Evolutionary conservation across 2,113 vertebrate genomes (phyloP), one percentile per base, ranked within the genome.

Genomic region (Octodon degus): DNA sequence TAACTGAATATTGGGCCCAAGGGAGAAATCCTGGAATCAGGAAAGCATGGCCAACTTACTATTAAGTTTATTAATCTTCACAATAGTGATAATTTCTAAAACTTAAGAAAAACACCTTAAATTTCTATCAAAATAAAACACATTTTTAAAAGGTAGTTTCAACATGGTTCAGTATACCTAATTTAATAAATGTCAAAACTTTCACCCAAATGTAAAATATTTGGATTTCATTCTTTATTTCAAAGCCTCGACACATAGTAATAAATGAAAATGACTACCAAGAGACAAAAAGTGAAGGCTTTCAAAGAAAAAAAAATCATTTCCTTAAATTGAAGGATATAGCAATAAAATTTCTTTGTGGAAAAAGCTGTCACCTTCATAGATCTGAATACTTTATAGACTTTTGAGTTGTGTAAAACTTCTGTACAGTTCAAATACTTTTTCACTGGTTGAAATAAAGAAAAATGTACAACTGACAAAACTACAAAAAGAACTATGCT

Each of bases 371-470:
- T 96, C 60, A 96, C 40, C 32, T 85, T 94, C 82, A 93, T 58
- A 89, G 68, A 86, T 95, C 37, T 95, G 50, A 96, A 96, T 68
- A 65, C 80, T 95, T 93, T 79, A 95, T 14, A 86, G 83, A 87
- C 68, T 92, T 82, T 89, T 27, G 19, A 37, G 89, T 58, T 74
- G 37, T 86, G 17, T 86, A 1, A 25, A 20, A 90, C 30, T 81
- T 79, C 53, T 19, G 10, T 14, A 86, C 3, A 91, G 62, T 53
- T 95, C 70, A 93, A 93, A 86, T 86, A 82, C 34, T 12, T 86
- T 95, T 87, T 68, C 9, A 65, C 27, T 86, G 9, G 7, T 14
- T 32, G 13, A 95, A 62, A 40, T 84, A 86, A 94, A 40, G 19
- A 86, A 91, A 95, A 91, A 89, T 34, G 2, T 47, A 90, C n/a